Conservation (phyloP, 1,140 invertebrate genomes). For the Physella acuta region DNA sequence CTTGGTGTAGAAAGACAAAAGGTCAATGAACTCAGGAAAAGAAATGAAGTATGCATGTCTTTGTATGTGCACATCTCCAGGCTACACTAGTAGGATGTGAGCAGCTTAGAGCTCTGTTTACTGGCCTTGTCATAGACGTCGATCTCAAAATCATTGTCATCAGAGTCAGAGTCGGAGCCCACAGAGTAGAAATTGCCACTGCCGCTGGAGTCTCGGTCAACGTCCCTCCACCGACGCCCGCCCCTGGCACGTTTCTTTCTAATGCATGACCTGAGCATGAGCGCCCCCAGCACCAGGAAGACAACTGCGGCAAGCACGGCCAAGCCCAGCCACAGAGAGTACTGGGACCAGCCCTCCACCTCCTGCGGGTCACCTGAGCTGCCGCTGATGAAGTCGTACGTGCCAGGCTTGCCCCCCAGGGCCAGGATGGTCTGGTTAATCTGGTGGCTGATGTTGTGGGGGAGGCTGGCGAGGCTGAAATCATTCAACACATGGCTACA, state of each 20-base stretch:
- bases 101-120: constrained; percentile 23
- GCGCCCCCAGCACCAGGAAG: constrained; percentile 1
- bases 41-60: too few species aligned
- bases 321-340: constrained; percentile 22
- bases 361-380: not conserved
- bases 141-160: constrained; percentile 28
- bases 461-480: constrained; percentile 16
- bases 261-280: constrained; percentile 8
- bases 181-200: constrained; percentile 22
- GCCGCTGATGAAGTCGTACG: constrained; percentile 24
- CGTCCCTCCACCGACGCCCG: constrained; percentile 21
- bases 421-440: constrained; percentile 28
- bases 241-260: constrained; percentile 2
- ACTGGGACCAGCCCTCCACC: constrained; percentile 18
- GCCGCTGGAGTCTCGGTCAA: not conserved
- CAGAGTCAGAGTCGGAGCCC: constrained; percentile 16
- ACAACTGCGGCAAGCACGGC: not conserved
- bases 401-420: constrained; percentile 24
- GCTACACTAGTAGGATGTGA: constrained; percentile 20
- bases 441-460: constrained; percentile 24
- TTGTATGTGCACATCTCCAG: too few species aligned
- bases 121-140: constrained; percentile 22
- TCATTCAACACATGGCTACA: not conserved
- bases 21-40: too few species aligned
- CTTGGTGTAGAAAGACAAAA: too few species aligned